These are phyloP conservation scores for Lanistes nyassanus DNA, from an alignment of 1,140 invertebrate genomes.

Conservation along the genomic window DNA sequence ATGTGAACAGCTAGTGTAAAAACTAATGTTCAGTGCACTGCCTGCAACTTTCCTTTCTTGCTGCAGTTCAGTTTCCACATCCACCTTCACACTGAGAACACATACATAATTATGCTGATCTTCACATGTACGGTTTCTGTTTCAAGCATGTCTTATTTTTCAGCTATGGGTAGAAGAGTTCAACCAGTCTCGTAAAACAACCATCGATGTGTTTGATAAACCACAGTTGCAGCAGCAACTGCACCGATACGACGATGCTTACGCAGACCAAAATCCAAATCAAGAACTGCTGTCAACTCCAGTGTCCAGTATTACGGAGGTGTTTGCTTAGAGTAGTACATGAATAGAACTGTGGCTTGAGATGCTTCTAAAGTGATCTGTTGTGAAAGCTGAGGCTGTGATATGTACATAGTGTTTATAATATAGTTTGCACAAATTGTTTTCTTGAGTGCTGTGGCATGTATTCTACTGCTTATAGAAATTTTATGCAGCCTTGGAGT, in stretches of 20 bases:
- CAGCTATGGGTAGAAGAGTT: conserved; percentile 47
- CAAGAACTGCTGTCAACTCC: no score
- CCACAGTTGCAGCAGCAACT: conserved; percentile 28
- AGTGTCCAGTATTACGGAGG: no score
- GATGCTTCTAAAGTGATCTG: background rate
- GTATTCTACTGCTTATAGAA: background rate
- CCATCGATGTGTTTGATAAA: conserved; percentile 31
- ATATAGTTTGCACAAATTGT: background rate
- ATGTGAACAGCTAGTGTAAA: background rate
- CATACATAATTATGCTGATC: no score
- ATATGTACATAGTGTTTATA: background rate
- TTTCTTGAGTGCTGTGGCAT: background rate
- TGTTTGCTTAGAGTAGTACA: no score
- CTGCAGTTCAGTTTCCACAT: no score
- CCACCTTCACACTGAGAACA: no score
- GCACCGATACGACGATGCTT: conserved; percentile 20
- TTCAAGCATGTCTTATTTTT: no score
- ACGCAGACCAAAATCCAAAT: background rate
- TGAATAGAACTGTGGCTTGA: background rate
- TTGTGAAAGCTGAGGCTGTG: background rate
- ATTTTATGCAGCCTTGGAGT: no score
- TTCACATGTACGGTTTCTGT: no score
- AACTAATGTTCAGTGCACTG: background rate
- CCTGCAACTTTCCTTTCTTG: background rate
- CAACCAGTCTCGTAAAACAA: conserved; percentile 26